Evolutionary conservation across 2,888 invertebrate genomes (phyloP).

Genomic region (Azorinus chamasolen): DNA sequence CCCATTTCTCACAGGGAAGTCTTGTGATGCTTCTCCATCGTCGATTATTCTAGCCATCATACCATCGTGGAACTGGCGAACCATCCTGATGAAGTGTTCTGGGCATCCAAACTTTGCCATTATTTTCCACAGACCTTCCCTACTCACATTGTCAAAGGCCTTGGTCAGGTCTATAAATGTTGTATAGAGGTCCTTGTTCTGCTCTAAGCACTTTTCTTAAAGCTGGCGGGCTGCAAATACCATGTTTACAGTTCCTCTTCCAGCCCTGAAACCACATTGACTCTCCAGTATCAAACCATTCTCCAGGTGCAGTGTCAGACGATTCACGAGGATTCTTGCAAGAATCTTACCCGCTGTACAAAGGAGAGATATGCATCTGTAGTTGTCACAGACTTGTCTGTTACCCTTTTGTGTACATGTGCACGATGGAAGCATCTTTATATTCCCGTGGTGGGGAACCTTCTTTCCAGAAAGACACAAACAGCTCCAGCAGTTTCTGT

Average conservation of each 20-base stretch:
- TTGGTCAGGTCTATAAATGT: slow-evolving; percentile 1
- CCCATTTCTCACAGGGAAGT: neutral
- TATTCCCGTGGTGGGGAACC: slow-evolving; percentile 45
- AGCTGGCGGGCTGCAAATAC: no score
- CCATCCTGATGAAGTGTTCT: neutral
- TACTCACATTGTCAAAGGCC: neutral
- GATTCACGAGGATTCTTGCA: no score
- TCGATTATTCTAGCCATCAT: neutral
- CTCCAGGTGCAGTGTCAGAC: no score
- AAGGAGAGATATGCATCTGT: no score
- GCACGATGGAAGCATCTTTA: slow-evolving; percentile 59
- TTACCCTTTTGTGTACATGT: no score
- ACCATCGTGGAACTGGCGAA: neutral
- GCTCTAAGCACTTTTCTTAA: no score
- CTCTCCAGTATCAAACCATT: no score
- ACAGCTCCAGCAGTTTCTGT: neutral
- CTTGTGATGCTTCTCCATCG: neutral
- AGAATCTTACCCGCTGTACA: no score
- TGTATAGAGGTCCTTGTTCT: neutral
- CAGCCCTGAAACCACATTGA: no score
- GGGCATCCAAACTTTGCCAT: neutral
- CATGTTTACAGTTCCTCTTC: no score
- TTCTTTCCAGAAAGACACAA: slow-evolving; percentile 1
- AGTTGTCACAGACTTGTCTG: no score
- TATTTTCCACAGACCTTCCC: no score